Evolutionary conservation across 2,797 vertebrate genomes (phyloP).

Genomic region (Fratercula arctica): DNA sequence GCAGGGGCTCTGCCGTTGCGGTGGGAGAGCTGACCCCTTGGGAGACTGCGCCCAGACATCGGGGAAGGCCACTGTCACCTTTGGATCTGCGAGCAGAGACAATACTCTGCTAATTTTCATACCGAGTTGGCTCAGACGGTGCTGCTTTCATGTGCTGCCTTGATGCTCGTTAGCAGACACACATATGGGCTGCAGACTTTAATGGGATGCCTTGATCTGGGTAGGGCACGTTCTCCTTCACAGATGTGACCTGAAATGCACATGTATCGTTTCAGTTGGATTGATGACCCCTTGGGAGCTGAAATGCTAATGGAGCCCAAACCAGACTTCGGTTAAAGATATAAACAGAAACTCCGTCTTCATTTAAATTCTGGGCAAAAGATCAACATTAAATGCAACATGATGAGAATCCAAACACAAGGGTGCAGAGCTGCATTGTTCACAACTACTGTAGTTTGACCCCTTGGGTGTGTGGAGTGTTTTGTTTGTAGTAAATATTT

Average conservation of each 20-base stretch:
- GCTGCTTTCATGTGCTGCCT: slow-evolving; percentile 52
- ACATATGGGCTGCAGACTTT: slow-evolving; percentile 60
- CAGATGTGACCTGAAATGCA: slow-evolving; percentile 47
- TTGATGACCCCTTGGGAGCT: slow-evolving; percentile 39
- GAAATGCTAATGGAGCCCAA: slow-evolving; percentile 49
- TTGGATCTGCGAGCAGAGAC: neutral
- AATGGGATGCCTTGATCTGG: slow-evolving; percentile 57
- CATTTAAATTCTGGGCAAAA: slow-evolving; percentile 40
- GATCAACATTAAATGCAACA: neutral
- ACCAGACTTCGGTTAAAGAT: slow-evolving; percentile 6
- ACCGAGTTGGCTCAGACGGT: neutral
- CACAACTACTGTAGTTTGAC: slow-evolving; percentile 7
- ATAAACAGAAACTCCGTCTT: slow-evolving; percentile 31
- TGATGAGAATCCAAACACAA: neutral
- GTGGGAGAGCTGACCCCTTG: neutral
- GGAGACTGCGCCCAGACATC: fast-evolving
- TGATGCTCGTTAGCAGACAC: slow-evolving; percentile 43
- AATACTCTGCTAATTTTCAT: neutral
- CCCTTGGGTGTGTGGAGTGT: neutral
- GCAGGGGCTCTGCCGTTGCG: neutral
- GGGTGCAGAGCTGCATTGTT: neutral
- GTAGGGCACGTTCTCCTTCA: slow-evolving; percentile 28
- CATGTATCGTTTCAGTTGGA: slow-evolving; percentile 40
- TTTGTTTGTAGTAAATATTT: slow-evolving; percentile 29
- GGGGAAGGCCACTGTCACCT: neutral